These are phyloP conservation scores for Cordilura impudica DNA, from an alignment of 2,888 invertebrate species.

Conservation along the genomic window DNA sequence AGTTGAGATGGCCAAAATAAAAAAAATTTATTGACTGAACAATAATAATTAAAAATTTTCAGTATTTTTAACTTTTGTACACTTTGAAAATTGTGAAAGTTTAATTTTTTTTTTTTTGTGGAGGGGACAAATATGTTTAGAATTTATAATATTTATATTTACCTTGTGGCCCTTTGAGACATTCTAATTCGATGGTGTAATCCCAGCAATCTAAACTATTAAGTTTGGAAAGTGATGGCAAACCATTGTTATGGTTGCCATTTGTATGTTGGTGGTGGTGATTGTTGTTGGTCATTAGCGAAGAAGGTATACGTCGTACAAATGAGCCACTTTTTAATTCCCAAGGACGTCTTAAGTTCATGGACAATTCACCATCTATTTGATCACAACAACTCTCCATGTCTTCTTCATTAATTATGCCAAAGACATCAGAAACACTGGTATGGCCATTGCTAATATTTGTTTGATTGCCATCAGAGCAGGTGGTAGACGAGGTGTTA, in stretches of 20 bases:
- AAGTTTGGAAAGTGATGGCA: conserved; percentile 73
- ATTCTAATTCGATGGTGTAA: conserved; percentile 90
- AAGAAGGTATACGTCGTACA: conserved; percentile 57
- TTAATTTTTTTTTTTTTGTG: background rate
- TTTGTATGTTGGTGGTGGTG: conserved; percentile 11
- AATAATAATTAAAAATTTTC: background rate
- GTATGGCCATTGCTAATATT: conserved; percentile 31
- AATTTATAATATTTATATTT: conserved; percentile 62
- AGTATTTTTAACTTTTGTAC: background rate
- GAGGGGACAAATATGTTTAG: conserved; percentile 28
- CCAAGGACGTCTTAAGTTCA: conserved; percentile 64
- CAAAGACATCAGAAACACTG: conserved; percentile 62
- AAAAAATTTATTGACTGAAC: background rate
- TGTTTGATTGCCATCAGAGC: conserved; percentile 35
- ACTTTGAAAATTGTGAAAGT: conserved; percentile 43
- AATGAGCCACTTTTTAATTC: conserved; percentile 56
- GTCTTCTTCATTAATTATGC: conserved; percentile 65
- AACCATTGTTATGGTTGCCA: conserved; percentile 37
- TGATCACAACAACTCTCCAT: conserved; percentile 54
- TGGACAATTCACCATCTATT: conserved; percentile 51
- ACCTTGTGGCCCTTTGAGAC: conserved; percentile 88
- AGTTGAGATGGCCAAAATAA: conserved; percentile 21
- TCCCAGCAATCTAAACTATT: conserved; percentile 90
- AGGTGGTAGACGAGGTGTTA: conserved; percentile 32
- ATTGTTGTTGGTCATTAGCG: conserved; percentile 54